These are phyloP conservation scores for Gerosis bhagava DNA, from an alignment of 2,888 invertebrate species.

Conservation along the genomic window DNA sequence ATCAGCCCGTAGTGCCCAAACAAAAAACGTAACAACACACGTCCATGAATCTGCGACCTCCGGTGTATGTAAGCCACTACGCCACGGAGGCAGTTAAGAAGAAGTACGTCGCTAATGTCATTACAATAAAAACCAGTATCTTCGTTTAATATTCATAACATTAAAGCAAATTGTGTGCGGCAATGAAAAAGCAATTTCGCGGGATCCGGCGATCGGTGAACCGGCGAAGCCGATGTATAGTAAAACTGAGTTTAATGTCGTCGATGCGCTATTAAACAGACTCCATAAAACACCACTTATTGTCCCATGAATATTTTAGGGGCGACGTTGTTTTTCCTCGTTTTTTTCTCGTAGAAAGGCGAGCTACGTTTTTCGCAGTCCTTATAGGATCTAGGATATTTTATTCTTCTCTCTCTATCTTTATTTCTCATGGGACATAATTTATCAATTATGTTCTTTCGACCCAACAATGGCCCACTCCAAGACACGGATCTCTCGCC, in stretches of 20 bases:
- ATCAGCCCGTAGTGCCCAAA: no score
- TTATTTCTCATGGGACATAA: no score
- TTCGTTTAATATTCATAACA: conserved; percentile 49
- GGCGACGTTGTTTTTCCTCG: conserved; percentile 30
- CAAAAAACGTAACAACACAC: no score
- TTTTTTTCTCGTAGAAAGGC: conserved; percentile 10
- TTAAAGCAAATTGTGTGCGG: conserved; percentile 53
- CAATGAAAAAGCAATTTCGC: conserved; percentile 65
- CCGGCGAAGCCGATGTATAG: conserved; percentile 23
- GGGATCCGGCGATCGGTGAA: conserved; percentile 26
- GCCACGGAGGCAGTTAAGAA: no score
- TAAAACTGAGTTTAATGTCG: conserved; percentile 48
- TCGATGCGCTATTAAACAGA: conserved; percentile 49
- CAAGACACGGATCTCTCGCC: no score
- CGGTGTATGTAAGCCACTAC: no score
- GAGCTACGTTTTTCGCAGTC: no score
- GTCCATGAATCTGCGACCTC: no score
- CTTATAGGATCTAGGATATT: no score
- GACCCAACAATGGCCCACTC: no score
- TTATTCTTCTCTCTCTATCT: no score
- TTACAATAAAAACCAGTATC: not conserved
- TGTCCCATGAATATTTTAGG: conserved; percentile 54
- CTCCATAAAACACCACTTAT: conserved; percentile 53
- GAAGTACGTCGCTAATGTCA: not conserved
- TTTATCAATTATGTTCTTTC: no score